Evolutionary conservation across 2,888 invertebrate species (phyloP), one percentile per base, ranked within the genome.

Genomic region (Hyposoter dolosus): DNA sequence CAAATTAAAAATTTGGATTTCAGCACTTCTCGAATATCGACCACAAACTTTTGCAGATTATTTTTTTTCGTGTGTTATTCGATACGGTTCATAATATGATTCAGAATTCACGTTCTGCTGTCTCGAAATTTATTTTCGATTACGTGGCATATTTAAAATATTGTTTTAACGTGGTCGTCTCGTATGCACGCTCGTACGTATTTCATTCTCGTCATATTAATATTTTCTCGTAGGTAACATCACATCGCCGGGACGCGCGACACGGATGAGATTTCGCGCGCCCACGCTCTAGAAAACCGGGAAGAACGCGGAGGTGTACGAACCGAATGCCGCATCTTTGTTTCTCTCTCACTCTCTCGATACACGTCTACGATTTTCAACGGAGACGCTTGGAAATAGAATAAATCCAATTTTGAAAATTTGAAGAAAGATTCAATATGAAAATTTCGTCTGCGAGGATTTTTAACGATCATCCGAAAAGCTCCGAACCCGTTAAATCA

Each of bases 231-330:
- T 47, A 71, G 75, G 28, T 53, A 65, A 76, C 68, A 79, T 80
- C 84, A 85, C 75, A 71, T 74, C n/a, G 75, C 75, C 56, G 69
- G 78, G 68, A 85, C 78, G 5, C 65, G 65, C 72, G 83, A 86
- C 86, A 86, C 83, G 86, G 85, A 87, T 85, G 85, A 86, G 74
- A 82, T 84, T 86, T 85, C 85, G 82, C 82, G 87, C 88, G 89
- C 89, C 87, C 88, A 89, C 88, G 88, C 88, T 89, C 88, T 87
- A 89, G 86, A 89, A 88, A 88, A 86, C 86, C 82, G 87, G 81
- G 83, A 88, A 84, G 88, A 88, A 87, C 78, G 74, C 76, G 84
- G 81, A 84, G 84, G 81, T 81, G 84, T 56, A 82, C 78, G 32
- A 60, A 56, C 40, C 56, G 43, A 74, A 74, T 56, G 56, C 56